Conservation (phyloP, 2,113 vertebrate species). For the Paraplagusia blochii region DNA sequence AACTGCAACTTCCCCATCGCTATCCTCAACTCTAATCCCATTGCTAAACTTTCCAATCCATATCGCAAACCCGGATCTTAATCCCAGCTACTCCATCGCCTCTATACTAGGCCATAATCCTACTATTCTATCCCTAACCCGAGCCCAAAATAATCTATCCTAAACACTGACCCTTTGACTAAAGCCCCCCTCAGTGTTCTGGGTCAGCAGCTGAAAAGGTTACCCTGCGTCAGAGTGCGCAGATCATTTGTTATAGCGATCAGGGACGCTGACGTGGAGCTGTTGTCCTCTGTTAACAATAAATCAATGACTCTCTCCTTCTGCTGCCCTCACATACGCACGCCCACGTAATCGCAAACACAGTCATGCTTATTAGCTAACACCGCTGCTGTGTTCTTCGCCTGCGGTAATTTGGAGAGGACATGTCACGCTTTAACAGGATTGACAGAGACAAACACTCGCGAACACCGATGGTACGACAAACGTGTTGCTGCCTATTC, state of each 20-base stretch:
- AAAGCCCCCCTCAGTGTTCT: slow-evolving; percentile 74
- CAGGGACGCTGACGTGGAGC: slow-evolving; percentile 75
- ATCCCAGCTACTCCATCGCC: too few species aligned
- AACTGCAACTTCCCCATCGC: too few species aligned
- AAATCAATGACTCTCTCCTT: slow-evolving; percentile 74
- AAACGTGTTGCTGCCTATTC: slow-evolving; percentile 38
- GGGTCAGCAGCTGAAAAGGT: slow-evolving; percentile 95
- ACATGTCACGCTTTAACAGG: slow-evolving; percentile 75
- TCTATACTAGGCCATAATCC: too few species aligned
- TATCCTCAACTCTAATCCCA: too few species aligned
- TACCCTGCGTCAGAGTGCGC: slow-evolving; percentile 87
- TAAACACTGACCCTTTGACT: too few species aligned
- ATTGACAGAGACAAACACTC: slow-evolving; percentile 64
- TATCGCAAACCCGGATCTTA: too few species aligned
- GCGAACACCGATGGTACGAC: slow-evolving; percentile 20
- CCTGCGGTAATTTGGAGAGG: slow-evolving; percentile 62
- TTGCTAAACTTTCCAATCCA: too few species aligned
- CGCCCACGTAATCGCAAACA: slow-evolving; percentile 19
- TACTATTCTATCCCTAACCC: too few species aligned
- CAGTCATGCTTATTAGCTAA: slow-evolving; percentile 58
- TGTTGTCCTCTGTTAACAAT: slow-evolving; percentile 76
- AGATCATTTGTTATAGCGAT: slow-evolving; percentile 84
- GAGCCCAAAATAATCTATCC: too few species aligned
- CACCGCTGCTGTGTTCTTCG: slow-evolving; percentile 50
- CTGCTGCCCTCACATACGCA: slow-evolving; percentile 35